Evolutionary conservation across 2,797 vertebrate genomes (phyloP).

Genomic region (Limnodromus scolopaceus): DNA sequence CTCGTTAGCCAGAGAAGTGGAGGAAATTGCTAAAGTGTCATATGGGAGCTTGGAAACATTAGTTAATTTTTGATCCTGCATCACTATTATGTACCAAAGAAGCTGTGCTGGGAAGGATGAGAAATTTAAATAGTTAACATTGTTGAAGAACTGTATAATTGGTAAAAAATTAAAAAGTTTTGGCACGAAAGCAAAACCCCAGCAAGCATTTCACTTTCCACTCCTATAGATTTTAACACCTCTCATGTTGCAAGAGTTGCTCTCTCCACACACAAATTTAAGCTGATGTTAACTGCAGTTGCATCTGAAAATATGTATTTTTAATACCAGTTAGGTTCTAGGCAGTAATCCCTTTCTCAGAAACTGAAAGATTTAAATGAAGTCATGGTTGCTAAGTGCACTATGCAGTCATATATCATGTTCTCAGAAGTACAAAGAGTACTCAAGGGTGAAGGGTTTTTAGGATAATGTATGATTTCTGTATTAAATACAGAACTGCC

Average conservation of each 20-base stretch:
- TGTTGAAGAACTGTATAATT: background rate
- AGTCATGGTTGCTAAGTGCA: conserved; percentile 29
- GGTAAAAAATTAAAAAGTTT: conserved; percentile 5
- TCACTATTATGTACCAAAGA: background rate
- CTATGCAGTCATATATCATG: conserved; percentile 39
- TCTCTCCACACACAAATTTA: background rate
- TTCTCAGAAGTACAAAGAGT: conserved; percentile 47
- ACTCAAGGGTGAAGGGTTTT: conserved; percentile 31
- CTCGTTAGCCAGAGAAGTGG: background rate
- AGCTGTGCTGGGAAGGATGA: background rate
- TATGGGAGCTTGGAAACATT: background rate
- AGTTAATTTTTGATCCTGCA: background rate
- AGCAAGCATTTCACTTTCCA: background rate
- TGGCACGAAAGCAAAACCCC: background rate
- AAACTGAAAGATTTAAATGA: conserved; percentile 62
- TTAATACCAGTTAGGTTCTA: background rate
- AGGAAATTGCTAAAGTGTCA: background rate
- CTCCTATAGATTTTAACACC: background rate
- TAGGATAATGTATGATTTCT: conserved; percentile 40
- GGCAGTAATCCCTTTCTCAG: conserved; percentile 54
- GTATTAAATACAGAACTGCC: conserved; percentile 24
- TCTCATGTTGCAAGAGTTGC: background rate
- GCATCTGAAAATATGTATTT: conserved; percentile 28
- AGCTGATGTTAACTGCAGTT: conserved; percentile 13
- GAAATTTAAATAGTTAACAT: background rate